These are phyloP conservation scores for Acridotheres tristis DNA, from an alignment of 2,797 vertebrate genomes.

Conservation along the genomic window DNA sequence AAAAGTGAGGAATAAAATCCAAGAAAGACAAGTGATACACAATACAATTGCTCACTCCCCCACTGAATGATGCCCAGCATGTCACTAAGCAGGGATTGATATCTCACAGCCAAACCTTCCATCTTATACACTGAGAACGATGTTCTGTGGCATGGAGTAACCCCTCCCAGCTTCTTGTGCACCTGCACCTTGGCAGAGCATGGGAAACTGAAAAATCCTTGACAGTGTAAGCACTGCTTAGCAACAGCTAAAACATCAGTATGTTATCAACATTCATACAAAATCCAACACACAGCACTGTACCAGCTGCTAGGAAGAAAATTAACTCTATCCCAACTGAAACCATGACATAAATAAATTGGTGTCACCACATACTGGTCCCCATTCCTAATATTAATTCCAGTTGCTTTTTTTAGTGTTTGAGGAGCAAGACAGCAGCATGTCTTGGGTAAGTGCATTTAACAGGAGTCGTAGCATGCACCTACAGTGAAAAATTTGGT, in stretches of 20 bases:
- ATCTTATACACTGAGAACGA: neutral
- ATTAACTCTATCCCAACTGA: neutral
- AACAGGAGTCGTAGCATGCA: neutral
- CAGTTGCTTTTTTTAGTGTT: neutral
- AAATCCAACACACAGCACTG: neutral
- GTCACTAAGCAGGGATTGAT: neutral
- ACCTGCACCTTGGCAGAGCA: neutral
- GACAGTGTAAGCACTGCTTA: neutral
- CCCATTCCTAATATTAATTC: neutral
- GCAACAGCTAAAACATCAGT: neutral
- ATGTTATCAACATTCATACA: neutral
- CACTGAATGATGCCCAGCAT: neutral
- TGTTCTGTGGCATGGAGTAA: neutral
- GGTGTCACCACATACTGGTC: too few species aligned
- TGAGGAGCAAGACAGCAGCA: neutral
- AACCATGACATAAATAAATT: neutral
- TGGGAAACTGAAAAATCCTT: neutral
- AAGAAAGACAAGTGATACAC: neutral
- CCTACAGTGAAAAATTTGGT: neutral
- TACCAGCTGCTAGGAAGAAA: neutral
- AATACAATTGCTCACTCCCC: neutral
- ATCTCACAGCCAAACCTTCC: neutral
- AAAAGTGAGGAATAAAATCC: neutral
- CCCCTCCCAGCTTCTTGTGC: neutral
- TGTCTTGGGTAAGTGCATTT: neutral